Evolutionary conservation across 35 echinoderm and acorn worm genomes (phyloP).

Genomic region (Nesometra sesokonis): DNA sequence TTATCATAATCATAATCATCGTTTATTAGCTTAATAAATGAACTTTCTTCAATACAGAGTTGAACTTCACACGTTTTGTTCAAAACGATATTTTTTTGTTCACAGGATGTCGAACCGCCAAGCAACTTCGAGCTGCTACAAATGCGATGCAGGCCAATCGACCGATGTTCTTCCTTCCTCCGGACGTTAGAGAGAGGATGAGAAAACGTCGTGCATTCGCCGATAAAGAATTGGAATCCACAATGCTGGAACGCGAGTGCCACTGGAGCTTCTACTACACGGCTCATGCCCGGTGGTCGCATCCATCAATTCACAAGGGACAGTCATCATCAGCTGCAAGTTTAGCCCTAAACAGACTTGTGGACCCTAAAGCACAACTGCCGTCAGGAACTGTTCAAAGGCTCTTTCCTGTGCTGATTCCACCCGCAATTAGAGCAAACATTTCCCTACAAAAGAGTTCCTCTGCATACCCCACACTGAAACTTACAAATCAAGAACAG

Average conservation of each 20-base stretch:
- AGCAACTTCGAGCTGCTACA: not conserved
- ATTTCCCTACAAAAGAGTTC: not conserved
- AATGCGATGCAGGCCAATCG: slow-evolving; percentile 11
- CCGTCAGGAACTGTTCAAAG: not conserved
- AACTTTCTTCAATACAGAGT: no score
- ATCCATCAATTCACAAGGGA: not conserved
- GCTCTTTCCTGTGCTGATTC: not conserved
- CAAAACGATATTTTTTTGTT: not conserved
- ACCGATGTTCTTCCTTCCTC: slow-evolving; percentile 71
- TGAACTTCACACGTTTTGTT: no score
- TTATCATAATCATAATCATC: no score
- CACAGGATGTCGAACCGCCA: not conserved
- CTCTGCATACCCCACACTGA: not conserved
- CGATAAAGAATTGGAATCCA: slow-evolving; percentile 79
- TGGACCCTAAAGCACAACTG: not conserved
- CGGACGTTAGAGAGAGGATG: slow-evolving; percentile 83
- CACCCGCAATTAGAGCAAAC: not conserved
- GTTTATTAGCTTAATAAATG: no score
- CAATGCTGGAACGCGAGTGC: slow-evolving; percentile 89
- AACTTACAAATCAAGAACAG: not conserved
- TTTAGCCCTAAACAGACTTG: not conserved
- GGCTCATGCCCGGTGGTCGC: not conserved
- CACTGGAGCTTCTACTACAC: slow-evolving; percentile 19
- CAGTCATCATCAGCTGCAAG: not conserved
- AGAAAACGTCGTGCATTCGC: slow-evolving; percentile 91